Evolutionary conservation across 2,113 vertebrate genomes (phyloP), one percentile per base, ranked within the genome.

Genomic region (Dascyllus trimaculatus): DNA sequence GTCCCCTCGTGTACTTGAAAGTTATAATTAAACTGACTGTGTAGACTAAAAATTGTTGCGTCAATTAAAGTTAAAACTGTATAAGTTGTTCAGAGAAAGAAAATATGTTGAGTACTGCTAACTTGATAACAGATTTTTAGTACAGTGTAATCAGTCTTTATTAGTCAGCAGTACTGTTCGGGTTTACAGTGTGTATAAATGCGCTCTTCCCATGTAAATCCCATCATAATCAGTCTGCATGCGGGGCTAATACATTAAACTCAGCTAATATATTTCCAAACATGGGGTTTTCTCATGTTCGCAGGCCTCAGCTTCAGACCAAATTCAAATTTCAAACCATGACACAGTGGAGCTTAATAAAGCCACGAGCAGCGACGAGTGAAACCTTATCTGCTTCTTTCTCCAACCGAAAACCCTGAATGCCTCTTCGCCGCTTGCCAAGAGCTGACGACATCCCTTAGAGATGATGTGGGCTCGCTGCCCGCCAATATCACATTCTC

Each of bases 321-420:
- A 4, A 71, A 88, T 91, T 92, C 67, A 87, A 81, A 91, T 92
- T 90, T 86, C 67, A 88, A 90, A 90, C 71, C 35, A 59, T 75
- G 75, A 71, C 83, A 83, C 48, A 11, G 43, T 29, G 13, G 52
- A 65, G 69, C 46, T 73, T 51, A 71, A 81, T 53, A 86, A 67
- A 89, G 65, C 73, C 49, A 70, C 45, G 60, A 77, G 71, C 10
- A n/a, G 26, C 32, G 15, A 66, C n/a, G 46, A 72, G 74, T 65
- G 90, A 87, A 94, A 92, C 88, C 58, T 40, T 56, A 92, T 64
- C 85, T 49, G 60, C 61, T 26, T 75, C 64, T 59, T 80, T 74
- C 75, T 73, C 69, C 13, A n/a, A 61, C 29, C 19, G 66, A 80
- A 89, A 89, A 35, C 7, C 86, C 67, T n/a, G 59, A 83, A 83